Evolutionary conservation across 2,113 vertebrate genomes (phyloP).

Genomic region (Origma solitaria): DNA sequence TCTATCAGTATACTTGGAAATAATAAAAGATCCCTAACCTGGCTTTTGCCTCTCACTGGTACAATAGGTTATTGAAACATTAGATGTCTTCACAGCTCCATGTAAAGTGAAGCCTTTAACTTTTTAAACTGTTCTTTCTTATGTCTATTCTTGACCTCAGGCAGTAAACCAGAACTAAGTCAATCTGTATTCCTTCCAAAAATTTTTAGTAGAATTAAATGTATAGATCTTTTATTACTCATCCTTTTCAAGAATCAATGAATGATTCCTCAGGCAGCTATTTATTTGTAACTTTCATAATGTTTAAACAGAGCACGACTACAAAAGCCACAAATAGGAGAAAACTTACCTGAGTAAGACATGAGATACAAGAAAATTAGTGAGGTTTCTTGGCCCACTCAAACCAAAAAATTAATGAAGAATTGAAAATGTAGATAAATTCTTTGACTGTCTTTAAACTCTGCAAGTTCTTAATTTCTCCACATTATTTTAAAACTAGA

Average conservation of each 20-base stretch:
- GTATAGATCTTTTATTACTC: background rate
- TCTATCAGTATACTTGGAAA: background rate
- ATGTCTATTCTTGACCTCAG: background rate
- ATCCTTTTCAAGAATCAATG: background rate
- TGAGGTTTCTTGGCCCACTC: background rate
- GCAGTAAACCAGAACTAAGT: background rate
- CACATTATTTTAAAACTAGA: background rate
- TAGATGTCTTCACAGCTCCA: background rate
- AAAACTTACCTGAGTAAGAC: background rate
- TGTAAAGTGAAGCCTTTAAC: conserved; percentile 6
- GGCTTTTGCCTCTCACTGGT: background rate
- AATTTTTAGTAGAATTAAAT: background rate
- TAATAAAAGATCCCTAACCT: background rate
- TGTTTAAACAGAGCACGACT: background rate
- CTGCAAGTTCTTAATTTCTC: background rate
- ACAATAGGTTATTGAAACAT: background rate
- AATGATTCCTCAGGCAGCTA: background rate
- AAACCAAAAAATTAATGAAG: background rate
- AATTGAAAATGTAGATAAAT: background rate
- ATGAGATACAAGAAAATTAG: background rate
- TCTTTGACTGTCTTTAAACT: background rate
- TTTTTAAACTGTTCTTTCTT: background rate
- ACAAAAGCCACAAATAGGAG: background rate
- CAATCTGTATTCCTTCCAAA: background rate
- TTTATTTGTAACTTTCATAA: background rate